These are phyloP conservation scores for Rhagologus leucostigma DNA, from an alignment of 2,113 vertebrate species.

Conservation along the genomic window DNA sequence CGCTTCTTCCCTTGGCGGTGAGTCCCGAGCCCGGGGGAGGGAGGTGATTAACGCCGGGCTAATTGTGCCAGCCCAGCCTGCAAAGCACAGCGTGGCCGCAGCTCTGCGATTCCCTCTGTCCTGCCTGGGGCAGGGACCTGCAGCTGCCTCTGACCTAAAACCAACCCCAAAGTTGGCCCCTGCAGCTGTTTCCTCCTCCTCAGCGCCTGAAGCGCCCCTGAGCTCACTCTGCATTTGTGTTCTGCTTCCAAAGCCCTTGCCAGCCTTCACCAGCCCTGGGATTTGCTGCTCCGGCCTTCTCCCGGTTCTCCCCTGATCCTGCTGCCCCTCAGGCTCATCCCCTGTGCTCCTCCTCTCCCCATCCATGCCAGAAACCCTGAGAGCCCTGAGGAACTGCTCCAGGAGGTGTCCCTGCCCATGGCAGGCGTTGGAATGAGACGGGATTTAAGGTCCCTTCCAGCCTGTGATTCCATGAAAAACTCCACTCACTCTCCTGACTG, in stretches of 20 bases:
- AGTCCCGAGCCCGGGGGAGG: fast-evolving
- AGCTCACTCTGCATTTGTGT: fast-evolving
- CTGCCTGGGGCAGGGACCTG: neutral
- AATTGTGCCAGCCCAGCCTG: neutral
- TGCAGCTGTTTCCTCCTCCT: neutral
- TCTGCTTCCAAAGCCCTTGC: neutral
- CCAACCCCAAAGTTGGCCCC: neutral
- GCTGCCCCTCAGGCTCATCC: neutral
- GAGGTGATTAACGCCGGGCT: neutral
- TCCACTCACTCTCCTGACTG: fast-evolving
- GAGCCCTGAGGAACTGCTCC: neutral
- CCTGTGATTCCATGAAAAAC: neutral
- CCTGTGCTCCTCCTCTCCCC: fast-evolving
- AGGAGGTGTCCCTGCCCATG: neutral
- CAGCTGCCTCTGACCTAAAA: neutral
- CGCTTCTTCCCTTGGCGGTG: neutral
- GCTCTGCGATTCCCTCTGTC: neutral
- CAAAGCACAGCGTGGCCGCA: neutral
- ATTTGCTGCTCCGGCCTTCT: neutral
- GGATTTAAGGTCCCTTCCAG: neutral
- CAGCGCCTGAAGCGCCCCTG: fast-evolving
- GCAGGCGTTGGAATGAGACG: neutral
- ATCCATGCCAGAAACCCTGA: fast-evolving
- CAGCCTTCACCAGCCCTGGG: neutral
- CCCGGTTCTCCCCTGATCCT: fast-evolving